These are phyloP conservation scores for Porites australiensis DNA, from an alignment of 64 coral and sea anemone species.

Conservation along the genomic window DNA sequence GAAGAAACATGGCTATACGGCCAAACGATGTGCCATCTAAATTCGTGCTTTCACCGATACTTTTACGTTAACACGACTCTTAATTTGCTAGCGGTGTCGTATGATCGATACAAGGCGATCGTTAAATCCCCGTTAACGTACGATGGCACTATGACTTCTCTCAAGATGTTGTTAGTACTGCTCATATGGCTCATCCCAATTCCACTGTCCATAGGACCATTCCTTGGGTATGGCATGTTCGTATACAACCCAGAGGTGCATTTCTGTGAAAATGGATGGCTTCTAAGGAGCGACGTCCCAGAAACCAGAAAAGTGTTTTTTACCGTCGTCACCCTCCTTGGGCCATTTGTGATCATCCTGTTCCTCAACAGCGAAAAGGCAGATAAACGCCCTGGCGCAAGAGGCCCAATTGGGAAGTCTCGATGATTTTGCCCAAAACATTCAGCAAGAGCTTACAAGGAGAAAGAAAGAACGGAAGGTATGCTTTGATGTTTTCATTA, in stretches of 20 bases:
- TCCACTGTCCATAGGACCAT: neutral
- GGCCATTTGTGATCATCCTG: neutral
- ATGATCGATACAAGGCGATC: constrained; percentile 1
- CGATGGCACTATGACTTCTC: neutral
- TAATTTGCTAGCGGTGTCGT: neutral
- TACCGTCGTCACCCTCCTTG: too few relatives aligned
- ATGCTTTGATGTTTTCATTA: neutral
- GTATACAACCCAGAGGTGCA: neutral
- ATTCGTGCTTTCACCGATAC: neutral
- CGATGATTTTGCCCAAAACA: neutral
- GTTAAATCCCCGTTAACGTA: neutral
- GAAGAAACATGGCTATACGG: constrained; percentile 11
- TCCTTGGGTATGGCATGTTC: neutral
- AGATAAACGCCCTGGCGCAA: neutral
- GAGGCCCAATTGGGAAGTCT: too few relatives aligned
- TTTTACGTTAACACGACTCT: neutral
- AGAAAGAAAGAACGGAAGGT: neutral
- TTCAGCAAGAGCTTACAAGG: neutral
- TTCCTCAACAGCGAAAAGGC: neutral
- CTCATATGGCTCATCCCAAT: too few relatives aligned
- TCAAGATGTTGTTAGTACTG: too few relatives aligned
- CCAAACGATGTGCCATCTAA: neutral
- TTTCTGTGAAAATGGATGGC: neutral
- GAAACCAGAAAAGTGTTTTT: neutral
- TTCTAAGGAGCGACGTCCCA: neutral